Conservation (phyloP, 2,888 invertebrate genomes). For the Prosopocoilus inquinatus region DNA sequence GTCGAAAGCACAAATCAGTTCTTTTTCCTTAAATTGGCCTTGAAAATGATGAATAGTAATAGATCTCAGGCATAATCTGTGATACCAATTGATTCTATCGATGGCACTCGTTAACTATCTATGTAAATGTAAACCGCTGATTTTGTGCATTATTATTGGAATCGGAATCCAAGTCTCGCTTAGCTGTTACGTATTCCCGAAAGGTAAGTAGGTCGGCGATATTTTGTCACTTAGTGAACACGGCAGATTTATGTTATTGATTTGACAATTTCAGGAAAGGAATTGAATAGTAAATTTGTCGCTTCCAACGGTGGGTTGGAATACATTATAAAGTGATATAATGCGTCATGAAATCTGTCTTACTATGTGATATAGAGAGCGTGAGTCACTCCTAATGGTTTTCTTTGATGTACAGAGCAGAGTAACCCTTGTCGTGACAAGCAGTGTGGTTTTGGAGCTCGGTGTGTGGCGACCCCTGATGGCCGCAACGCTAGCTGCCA, state of each 20-base stretch:
- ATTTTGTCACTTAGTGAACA: too few species aligned
- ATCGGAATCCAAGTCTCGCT: constrained; percentile 26
- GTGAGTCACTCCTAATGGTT: neutral
- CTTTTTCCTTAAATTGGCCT: too few species aligned
- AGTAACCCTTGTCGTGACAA: constrained; percentile 71
- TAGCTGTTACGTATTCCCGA: constrained; percentile 57
- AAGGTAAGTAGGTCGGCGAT: constrained; percentile 47
- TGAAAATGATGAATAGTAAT: too few species aligned
- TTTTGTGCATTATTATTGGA: constrained; percentile 22
- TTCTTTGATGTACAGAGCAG: constrained; percentile 53
- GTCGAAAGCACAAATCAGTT: too few species aligned
- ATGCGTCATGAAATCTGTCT: neutral
- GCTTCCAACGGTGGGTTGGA: neutral
- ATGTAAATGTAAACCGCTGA: constrained; percentile 8
- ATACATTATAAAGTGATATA: neutral
- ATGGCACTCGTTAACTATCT: too few species aligned
- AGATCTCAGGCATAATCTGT: too few species aligned
- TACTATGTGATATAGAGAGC: neutral
- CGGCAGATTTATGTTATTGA: too few species aligned
- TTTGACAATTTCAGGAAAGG: too few species aligned
- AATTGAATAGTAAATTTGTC: neutral
- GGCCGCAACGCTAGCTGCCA: constrained; percentile 73
- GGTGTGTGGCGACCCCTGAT: constrained; percentile 65
- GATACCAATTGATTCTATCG: too few species aligned
- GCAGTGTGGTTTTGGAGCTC: constrained; percentile 67